Evolutionary conservation across 1,140 invertebrate genomes (phyloP), one percentile per base, ranked within the genome.

Genomic region (Papilio helenus): DNA sequence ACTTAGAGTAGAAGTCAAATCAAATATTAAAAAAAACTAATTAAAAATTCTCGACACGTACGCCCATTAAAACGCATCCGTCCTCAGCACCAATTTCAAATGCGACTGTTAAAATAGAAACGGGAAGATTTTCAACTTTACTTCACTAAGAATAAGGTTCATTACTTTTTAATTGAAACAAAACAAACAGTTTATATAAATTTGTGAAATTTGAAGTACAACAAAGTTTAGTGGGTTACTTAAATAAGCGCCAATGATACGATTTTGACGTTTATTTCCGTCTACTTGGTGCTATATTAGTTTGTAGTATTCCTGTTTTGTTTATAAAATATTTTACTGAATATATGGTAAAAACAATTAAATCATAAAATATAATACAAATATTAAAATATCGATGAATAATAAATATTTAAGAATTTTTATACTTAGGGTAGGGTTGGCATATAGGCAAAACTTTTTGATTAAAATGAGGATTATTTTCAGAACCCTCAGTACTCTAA

Each of bases 261-360:
- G 42, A 74, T 49, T 74, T 49, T 74, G 72, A 74, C 72, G 12
- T 74, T 49, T 74, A 74, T 74, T 74, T 74, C 72, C 72, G 72
- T 74, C n/a, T 0, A 3, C 44, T 49, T 51, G 42, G 44, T 49
- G 72, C 72, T 74, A 74, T 74, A 46, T 46, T 74, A 0, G 72
- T 26, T 12, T 72, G n/a, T 20, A 42, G 71, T 72, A 42, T 42
- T 72, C 20, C 2, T 34, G 29, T 42, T 29, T 0, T 34, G 14
- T 68, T 29, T 39, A 7, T 18, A 68, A 65, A 65, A 68, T 68
- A 68, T 18, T 16, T 10, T 1, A 39, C 12, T 16, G 10, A 72
- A 72, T 72, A 44, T n/a, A 8, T 34, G 34, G 2, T 18, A 72
- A 44, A 39, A 44, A 44, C 34, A 42, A 34, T 72, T 72, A 61